Conservation (phyloP, 2,113 vertebrate genomes). For the Psittacula cyanocephala region DNA sequence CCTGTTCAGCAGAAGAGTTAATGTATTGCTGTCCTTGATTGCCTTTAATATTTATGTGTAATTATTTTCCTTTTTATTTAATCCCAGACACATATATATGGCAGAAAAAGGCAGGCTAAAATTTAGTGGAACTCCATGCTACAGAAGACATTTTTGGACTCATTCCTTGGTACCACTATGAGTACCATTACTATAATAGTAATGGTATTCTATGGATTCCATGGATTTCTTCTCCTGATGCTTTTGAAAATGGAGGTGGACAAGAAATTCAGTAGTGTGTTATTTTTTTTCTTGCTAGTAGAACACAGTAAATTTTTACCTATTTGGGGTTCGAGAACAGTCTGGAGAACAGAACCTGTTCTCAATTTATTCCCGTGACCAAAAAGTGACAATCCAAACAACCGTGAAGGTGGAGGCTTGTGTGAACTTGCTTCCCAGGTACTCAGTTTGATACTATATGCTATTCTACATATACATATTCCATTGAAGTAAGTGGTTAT, state of each 20-base stretch:
- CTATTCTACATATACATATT: not conserved
- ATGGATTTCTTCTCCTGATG: not conserved
- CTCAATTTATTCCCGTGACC: fast-evolving
- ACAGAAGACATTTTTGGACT: not conserved
- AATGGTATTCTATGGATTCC: not conserved
- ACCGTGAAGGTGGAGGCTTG: not conserved
- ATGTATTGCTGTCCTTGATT: not conserved
- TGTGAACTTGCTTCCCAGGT: not conserved
- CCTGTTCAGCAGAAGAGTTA: not conserved
- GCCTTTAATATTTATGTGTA: not conserved
- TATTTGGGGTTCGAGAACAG: not conserved
- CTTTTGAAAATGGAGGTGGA: not conserved
- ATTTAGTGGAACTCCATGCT: not conserved
- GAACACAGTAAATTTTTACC: not conserved
- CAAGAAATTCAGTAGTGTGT: not conserved
- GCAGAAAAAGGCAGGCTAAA: not conserved
- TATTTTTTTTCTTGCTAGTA: not conserved
- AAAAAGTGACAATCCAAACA: not conserved
- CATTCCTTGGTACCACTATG: not conserved
- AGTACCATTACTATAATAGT: not conserved
- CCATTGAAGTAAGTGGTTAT: not conserved
- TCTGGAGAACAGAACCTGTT: not conserved
- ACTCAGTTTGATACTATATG: not conserved
- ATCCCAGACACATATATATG: not conserved
- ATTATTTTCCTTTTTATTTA: not conserved